These are phyloP conservation scores for Pampus argenteus DNA, from an alignment of 2,797 vertebrate genomes.

Conservation along the genomic window DNA sequence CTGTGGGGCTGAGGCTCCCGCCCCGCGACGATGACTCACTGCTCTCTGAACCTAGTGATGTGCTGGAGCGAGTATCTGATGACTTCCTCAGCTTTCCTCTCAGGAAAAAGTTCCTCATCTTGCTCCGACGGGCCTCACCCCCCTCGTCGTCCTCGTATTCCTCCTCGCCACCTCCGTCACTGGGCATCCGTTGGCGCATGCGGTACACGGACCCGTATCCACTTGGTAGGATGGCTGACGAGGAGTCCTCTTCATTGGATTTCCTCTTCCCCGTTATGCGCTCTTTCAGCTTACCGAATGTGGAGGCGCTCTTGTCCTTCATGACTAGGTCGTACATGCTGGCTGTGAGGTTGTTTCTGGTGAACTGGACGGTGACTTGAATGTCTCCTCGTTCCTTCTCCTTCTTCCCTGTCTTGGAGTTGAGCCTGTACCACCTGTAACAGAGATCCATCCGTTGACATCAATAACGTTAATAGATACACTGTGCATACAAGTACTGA, in stretches of 20 bases:
- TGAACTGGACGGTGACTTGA: constrained; percentile 93
- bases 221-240: constrained; percentile 88
- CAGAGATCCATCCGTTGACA: not conserved
- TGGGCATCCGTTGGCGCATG: constrained; percentile 76
- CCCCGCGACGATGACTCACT: constrained; percentile 93
- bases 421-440: constrained; percentile 93
- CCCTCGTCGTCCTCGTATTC: constrained; percentile 90
- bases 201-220: constrained; percentile 82
- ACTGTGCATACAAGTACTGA: not conserved
- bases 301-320: constrained; percentile 92
- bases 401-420: constrained; percentile 96
- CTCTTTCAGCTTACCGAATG: constrained; percentile 94
- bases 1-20: constrained; percentile 88
- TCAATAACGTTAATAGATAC: not conserved
- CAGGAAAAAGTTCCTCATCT: constrained; percentile 93
- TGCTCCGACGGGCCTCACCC: constrained; percentile 88
- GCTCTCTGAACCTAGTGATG: constrained; percentile 95
- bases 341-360: constrained; percentile 92
- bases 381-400: constrained; percentile 97
- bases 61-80: constrained; percentile 93
- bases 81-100: constrained; percentile 92
- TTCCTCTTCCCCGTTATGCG: constrained; percentile 92
- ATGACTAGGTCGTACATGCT: constrained; percentile 98
- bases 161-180: constrained; percentile 88
- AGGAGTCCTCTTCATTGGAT: constrained; percentile 89